These are phyloP conservation scores for Falco biarmicus DNA, from an alignment of 2,797 vertebrate genomes.

Conservation along the genomic window DNA sequence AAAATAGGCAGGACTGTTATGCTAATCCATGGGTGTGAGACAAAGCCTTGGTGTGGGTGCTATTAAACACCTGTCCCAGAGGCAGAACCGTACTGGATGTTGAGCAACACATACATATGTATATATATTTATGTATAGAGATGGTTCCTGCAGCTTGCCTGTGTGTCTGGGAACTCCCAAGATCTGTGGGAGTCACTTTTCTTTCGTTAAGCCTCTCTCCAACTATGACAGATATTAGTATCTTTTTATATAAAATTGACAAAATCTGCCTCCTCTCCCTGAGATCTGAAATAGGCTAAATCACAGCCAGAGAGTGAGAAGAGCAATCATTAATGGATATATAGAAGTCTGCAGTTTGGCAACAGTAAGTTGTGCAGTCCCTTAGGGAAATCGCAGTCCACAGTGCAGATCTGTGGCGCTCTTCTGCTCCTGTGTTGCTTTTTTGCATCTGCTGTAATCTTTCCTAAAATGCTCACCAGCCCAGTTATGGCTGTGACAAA, in stretches of 20 bases:
- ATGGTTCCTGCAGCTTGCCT: not conserved
- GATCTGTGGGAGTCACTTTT: not conserved
- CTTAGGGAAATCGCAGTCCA: slow-evolving; percentile 24
- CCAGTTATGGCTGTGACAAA: not conserved
- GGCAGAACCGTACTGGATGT: slow-evolving; percentile 2
- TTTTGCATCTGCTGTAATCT: not conserved
- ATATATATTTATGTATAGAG: not conserved
- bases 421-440: not conserved
- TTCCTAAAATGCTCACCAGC: not conserved
- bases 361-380: not conserved
- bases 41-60: slow-evolving; percentile 39
- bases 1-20: slow-evolving; percentile 2
- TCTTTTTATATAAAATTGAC: not conserved
- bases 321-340: not conserved
- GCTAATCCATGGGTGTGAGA: slow-evolving; percentile 23
- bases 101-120: not conserved
- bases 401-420: slow-evolving; percentile 26
- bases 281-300: not conserved
- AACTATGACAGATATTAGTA: not conserved
- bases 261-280: not conserved
- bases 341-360: not conserved
- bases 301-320: not conserved
- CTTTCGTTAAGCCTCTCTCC: not conserved
- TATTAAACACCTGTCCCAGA: slow-evolving; percentile 11
- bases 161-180: not conserved